These are phyloP conservation scores for Poecilia velifera DNA, from an alignment of 2,797 vertebrate species.

Conservation along the genomic window DNA sequence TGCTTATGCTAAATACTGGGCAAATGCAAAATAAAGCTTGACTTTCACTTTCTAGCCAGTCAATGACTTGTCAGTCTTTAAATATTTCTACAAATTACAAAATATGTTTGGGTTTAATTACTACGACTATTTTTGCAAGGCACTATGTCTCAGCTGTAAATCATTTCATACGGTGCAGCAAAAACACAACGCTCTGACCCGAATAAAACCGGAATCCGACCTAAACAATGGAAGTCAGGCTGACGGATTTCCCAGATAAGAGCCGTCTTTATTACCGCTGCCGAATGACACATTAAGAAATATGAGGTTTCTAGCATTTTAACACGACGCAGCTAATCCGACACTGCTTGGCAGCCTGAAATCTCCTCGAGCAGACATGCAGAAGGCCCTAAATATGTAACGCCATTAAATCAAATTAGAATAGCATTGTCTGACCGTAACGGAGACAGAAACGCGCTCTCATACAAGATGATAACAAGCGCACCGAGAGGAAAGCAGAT, in stretches of 20 bases:
- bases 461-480: conserved; percentile 49
- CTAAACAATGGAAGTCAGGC: conserved; percentile 68
- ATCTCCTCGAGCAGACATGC: conserved; percentile 63
- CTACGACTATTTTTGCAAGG: not conserved
- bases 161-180: not conserved
- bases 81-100: not conserved
- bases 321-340: conserved; percentile 70
- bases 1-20: not conserved
- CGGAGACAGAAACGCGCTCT: conserved; percentile 42
- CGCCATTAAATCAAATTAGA: conserved; percentile 75
- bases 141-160: not conserved
- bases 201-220: conserved; percentile 57
- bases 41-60: not conserved
- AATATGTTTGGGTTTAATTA: not conserved
- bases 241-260: conserved; percentile 66
- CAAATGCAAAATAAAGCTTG: not conserved
- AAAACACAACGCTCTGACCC: conserved; percentile 39
- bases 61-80: not conserved
- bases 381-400: conserved; percentile 68
- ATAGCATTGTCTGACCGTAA: conserved; percentile 57
- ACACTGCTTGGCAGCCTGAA: conserved; percentile 59
- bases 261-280: conserved; percentile 56
- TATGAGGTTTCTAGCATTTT: conserved; percentile 69
- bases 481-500: conserved; percentile 52
- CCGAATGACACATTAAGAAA: conserved; percentile 58